phyloP scores from a whole-genome alignment of 2,888 invertebrate species.

The Archips xylosteana region DNA sequence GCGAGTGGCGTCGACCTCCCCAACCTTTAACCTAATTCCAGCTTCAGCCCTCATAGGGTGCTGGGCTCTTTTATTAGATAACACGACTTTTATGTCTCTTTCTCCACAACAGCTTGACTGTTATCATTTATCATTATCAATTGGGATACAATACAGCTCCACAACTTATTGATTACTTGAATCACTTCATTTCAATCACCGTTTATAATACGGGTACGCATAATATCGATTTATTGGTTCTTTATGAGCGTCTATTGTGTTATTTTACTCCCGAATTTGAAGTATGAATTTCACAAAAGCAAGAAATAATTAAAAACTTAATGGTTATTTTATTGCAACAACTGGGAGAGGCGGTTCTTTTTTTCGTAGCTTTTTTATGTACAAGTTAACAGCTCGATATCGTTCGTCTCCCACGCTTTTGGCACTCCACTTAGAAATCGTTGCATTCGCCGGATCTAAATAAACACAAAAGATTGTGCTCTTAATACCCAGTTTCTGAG shows the following conservation, averaged over 20 bases:
- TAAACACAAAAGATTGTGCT: conserved; percentile 75
- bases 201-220: conserved; percentile 49
- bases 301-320: not conserved
- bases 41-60: conserved; percentile 64
- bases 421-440: conserved; percentile 70
- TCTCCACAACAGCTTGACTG: conserved; percentile 46
- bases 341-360: not conserved
- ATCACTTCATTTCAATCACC: conserved; percentile 51
- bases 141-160: conserved; percentile 52
- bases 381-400: conserved; percentile 51
- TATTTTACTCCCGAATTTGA: not conserved
- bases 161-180: conserved; percentile 51
- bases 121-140: conserved; percentile 47
- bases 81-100: conserved; percentile 55
- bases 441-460: conserved; percentile 77
- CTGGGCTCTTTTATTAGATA: conserved; percentile 69
- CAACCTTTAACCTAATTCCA: conserved; percentile 75
- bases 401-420: conserved; percentile 75
- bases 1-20: conserved; percentile 61
- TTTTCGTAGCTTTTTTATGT: conserved; percentile 58
- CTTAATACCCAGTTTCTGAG: conserved; percentile 76
- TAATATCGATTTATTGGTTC: conserved; percentile 17
- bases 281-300: not conserved
- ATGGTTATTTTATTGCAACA: not conserved
- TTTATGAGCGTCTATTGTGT: conserved; percentile 6